Percentiles rank a stretch among this genome's conserved stretches.
Conservation (phyloP, 2,888 invertebrate genomes). For the Heliothis peltigera region DNA sequence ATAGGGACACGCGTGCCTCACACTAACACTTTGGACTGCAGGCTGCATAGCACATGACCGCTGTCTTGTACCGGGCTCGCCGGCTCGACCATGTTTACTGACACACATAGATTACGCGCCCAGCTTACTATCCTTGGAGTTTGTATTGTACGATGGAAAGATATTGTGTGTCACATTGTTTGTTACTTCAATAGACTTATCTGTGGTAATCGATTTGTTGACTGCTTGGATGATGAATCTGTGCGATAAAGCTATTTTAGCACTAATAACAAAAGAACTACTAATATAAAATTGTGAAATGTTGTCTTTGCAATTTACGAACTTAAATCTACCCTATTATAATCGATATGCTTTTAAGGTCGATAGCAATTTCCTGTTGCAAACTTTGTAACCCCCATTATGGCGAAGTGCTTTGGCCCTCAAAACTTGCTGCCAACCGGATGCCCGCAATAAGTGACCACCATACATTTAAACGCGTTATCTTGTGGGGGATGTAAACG, state of each 20-base stretch:
- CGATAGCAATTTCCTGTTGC: slow-evolving; percentile 38
- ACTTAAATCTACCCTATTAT: neutral
- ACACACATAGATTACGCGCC: slow-evolving; percentile 55
- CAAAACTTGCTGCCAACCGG: slow-evolving; percentile 42
- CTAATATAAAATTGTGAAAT: neutral
- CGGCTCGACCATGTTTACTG: slow-evolving; percentile 39
- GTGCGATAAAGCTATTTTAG: neutral
- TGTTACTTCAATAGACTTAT: slow-evolving; percentile 19
- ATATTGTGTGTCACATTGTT: slow-evolving; percentile 32
- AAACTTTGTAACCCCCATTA: slow-evolving; percentile 39
- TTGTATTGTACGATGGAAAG: slow-evolving; percentile 28
- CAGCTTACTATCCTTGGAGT: slow-evolving; percentile 46
- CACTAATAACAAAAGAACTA: neutral
- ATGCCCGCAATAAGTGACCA: slow-evolving; percentile 33
- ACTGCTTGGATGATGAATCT: slow-evolving; percentile 12
- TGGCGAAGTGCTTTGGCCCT: slow-evolving; percentile 22
- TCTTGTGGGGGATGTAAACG: slow-evolving; percentile 49
- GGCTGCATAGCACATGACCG: slow-evolving; percentile 35
- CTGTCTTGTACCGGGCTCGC: slow-evolving; percentile 36
- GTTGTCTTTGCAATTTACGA: neutral
- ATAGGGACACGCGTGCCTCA: slow-evolving; percentile 38
- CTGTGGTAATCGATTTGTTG: slow-evolving; percentile 40
- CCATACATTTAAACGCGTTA: slow-evolving; percentile 28
- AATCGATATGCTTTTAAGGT: slow-evolving; percentile 4
- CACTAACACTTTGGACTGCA: slow-evolving; percentile 41